Conservation (phyloP, 2,888 invertebrate genomes). For the Torymus tubicola region DNA sequence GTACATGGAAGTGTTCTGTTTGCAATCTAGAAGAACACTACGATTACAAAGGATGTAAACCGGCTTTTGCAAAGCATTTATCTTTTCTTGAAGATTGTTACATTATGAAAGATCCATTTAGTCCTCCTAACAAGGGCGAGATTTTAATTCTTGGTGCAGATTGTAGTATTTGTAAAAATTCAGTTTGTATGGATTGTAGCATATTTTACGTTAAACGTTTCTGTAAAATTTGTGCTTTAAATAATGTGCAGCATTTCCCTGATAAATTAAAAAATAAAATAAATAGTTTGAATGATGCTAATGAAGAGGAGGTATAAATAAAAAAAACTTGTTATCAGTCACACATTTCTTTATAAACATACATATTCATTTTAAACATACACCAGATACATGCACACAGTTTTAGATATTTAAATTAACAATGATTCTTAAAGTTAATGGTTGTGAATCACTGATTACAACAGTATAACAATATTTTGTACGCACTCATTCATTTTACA, state of each 20-base stretch:
- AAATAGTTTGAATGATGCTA: constrained; percentile 69
- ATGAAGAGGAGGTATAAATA: constrained; percentile 34
- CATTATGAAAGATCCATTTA: constrained; percentile 91
- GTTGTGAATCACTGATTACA: constrained; percentile 20
- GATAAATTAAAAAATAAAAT: constrained; percentile 82
- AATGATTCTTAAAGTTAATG: constrained; percentile 41
- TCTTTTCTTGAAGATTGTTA: constrained; percentile 85
- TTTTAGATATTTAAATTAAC: constrained; percentile 39
- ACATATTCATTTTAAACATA: constrained; percentile 48
- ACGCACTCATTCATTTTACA: constrained; percentile 30
- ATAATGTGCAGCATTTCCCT: constrained; percentile 82
- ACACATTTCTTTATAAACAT: constrained; percentile 46
- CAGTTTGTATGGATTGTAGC: constrained; percentile 89
- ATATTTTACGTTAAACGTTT: constrained; percentile 86
- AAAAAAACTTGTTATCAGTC: constrained; percentile 48
- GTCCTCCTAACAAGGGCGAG: constrained; percentile 85
- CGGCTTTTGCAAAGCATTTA: constrained; percentile 85
- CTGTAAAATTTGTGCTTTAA: constrained; percentile 84
- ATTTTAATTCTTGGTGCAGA: constrained; percentile 87
- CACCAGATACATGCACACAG: constrained; percentile 32
- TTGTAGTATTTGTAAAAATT: constrained; percentile 83
- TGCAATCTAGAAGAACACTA: constrained; percentile 85
- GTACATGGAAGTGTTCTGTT: constrained; percentile 81
- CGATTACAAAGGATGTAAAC: constrained; percentile 86
- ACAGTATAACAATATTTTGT: constrained; percentile 35